Base-by-base conservation (phyloP, 1,140 invertebrate genomes). In the Penaeus vannamei region DNA sequence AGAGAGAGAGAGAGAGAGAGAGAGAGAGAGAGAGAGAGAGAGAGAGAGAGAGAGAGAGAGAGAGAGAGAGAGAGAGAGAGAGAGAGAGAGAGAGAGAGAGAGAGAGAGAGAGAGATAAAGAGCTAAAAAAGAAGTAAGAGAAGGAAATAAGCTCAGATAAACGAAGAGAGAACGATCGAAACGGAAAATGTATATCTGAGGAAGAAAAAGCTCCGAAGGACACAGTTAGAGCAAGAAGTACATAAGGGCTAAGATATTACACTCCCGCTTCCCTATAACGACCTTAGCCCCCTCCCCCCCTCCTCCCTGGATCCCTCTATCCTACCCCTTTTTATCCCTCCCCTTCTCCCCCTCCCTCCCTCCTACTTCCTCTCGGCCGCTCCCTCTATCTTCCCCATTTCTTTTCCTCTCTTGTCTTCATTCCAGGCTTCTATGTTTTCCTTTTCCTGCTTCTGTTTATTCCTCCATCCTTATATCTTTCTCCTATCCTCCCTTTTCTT, bases 361-460 rank as follows among this genome's bases (percentile, higher is more conserved):
- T 77, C 84, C 60, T 53, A n/a, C n/a, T 42, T 23, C 42, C 62
- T 69, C 32, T 69, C 26, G 22, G 32, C 32, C 62, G 64, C 62
- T 46, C 0, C 19, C 62, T 84, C 62, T 53, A 22, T 69, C 62
- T 84, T 64, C n/a, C 62, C 64, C 83, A 36, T n/a, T 84, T 42
- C 69, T 72, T 76, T 29, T 29, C 26, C n/a, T 20, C 10, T n/a
- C 32, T 32, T 72, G 26, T 72, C 69, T 72, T 32, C 20, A 26
- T 72, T 32, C 32, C 19, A 26, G 26, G 1, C 29, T 7, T 26
- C n/a, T 26, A 7, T 14, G 7, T 8, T 76, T 36, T 76, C 69
- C 32, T 36, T 76, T 29, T 76, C 72, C 42, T n/a, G 22, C 69
- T 76, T 36, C 42, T 36, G 29, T n/a, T 29, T 36, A 29, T 32